Evolutionary conservation across 2,797 vertebrate species (phyloP).

Genomic region (Xenopus petersii): DNA sequence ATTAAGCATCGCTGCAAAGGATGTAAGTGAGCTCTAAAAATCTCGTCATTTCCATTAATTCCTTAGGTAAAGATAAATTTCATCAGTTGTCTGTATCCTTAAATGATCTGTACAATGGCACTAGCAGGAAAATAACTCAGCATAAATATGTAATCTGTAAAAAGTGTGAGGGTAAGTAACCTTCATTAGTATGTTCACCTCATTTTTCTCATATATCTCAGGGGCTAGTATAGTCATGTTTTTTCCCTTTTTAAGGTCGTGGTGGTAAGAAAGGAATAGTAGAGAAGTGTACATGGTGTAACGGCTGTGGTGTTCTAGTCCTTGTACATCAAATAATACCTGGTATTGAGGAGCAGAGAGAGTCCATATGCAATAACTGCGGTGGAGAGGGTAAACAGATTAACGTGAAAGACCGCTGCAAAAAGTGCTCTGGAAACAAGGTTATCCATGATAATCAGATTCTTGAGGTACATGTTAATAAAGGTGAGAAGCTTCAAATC

Average conservation of each 20-base stretch:
- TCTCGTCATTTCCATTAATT: not conserved
- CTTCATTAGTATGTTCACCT: too few relatives aligned
- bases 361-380: conserved; percentile 89
- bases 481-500: conserved; percentile 70
- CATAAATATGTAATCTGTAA: conserved; percentile 93
- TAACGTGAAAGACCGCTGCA: conserved; percentile 87
- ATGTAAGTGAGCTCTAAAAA: too few relatives aligned
- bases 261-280: conserved; percentile 89
- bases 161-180: conserved; percentile 84
- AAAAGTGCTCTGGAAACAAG: conserved; percentile 86
- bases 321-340: conserved; percentile 91
- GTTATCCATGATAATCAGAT: conserved; percentile 92
- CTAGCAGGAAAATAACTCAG: conserved; percentile 86
- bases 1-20: too few relatives aligned
- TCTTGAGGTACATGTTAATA: conserved; percentile 93
- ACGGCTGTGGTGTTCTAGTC: conserved; percentile 88
- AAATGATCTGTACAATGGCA: conserved; percentile 88
- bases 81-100: conserved; percentile 85
- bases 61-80: conserved; percentile 87
- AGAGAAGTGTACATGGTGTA: conserved; percentile 88
- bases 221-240: too few relatives aligned
- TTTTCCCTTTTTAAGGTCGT: conserved; percentile 65
- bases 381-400: conserved; percentile 91
- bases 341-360: conserved; percentile 96
- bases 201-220: too few relatives aligned